These are phyloP conservation scores for Sturnus vulgaris DNA, from an alignment of 2,113 vertebrate species.

Conservation along the genomic window DNA sequence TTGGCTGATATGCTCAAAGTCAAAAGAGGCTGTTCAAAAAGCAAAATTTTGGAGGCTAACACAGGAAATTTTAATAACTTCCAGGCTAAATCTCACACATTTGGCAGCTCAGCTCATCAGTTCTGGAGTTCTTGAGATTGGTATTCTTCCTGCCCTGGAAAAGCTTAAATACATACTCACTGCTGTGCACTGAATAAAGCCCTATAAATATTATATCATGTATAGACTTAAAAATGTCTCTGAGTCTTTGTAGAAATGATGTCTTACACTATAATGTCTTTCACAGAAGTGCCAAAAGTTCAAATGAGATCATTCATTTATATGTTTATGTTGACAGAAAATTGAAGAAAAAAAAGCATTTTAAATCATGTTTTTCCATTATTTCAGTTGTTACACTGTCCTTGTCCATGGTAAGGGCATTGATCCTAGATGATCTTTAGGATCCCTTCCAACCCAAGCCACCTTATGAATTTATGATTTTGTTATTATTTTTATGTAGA, in stretches of 20 bases:
- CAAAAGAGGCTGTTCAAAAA: constrained; percentile 12
- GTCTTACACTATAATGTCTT: background rate
- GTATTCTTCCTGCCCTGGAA: background rate
- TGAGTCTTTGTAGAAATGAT: background rate
- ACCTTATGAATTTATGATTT: background rate
- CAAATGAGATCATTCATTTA: background rate
- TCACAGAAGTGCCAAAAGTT: background rate
- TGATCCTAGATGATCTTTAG: background rate
- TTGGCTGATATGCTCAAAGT: background rate
- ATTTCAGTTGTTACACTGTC: background rate
- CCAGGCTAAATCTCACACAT: background rate
- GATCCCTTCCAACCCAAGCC: background rate
- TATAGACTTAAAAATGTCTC: background rate
- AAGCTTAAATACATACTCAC: background rate
- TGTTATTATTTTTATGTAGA: background rate
- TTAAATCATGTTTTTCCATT: background rate
- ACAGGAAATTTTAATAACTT: background rate
- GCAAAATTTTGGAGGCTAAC: background rate
- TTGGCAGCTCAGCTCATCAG: background rate
- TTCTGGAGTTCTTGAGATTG: background rate
- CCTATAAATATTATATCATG: background rate
- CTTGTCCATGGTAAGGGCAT: background rate
- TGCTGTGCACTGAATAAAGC: background rate
- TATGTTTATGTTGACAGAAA: background rate
- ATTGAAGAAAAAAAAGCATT: background rate